A percentile compares a stretch with the other conserved stretches of the same genome.
Conservation (phyloP, 2,888 invertebrate genomes). For the Conchocele bisecta region DNA sequence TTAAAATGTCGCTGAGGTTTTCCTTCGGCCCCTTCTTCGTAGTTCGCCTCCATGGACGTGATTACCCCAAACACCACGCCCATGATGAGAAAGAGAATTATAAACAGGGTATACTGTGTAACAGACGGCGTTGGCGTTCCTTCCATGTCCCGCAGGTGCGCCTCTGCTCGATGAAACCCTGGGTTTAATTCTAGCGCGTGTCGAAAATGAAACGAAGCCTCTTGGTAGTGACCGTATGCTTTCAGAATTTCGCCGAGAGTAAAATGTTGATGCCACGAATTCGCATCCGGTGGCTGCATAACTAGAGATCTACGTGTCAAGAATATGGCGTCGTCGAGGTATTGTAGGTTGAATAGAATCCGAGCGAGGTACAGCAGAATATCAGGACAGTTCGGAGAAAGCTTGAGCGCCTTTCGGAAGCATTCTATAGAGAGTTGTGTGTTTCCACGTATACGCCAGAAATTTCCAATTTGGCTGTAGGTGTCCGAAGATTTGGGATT, state of each 20-base stretch:
- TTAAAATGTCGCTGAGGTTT: slow-evolving; percentile 93
- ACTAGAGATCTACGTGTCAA: slow-evolving; percentile 92
- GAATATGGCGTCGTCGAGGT: slow-evolving; percentile 94
- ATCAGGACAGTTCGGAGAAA: slow-evolving; percentile 94
- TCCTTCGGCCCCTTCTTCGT: slow-evolving; percentile 76
- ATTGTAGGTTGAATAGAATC: slow-evolving; percentile 92
- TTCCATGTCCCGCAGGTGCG: slow-evolving; percentile 92
- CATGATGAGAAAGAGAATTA: slow-evolving; percentile 92
- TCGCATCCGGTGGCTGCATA: slow-evolving; percentile 92
- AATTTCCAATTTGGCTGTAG: slow-evolving; percentile 95
- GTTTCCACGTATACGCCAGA: slow-evolving; percentile 95
- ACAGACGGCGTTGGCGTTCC: slow-evolving; percentile 90
- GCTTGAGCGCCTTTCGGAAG: slow-evolving; percentile 91
- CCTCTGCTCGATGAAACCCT: slow-evolving; percentile 91
- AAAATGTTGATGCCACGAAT: slow-evolving; percentile 95
- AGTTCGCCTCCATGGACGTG: slow-evolving; percentile 87
- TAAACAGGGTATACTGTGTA: slow-evolving; percentile 93
- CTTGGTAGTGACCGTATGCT: slow-evolving; percentile 94
- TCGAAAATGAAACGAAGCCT: slow-evolving; percentile 91
- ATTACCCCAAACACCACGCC: slow-evolving; percentile 91
- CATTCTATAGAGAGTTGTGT: slow-evolving; percentile 94
- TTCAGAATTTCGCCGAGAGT: slow-evolving; percentile 95
- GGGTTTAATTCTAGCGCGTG: slow-evolving; percentile 93
- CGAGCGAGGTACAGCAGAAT: slow-evolving; percentile 92
- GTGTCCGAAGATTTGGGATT: slow-evolving; percentile 88